Evolutionary conservation across 2,797 vertebrate species (phyloP), one percentile per base, ranked within the genome.

Genomic region (Oryzias sinensis): DNA sequence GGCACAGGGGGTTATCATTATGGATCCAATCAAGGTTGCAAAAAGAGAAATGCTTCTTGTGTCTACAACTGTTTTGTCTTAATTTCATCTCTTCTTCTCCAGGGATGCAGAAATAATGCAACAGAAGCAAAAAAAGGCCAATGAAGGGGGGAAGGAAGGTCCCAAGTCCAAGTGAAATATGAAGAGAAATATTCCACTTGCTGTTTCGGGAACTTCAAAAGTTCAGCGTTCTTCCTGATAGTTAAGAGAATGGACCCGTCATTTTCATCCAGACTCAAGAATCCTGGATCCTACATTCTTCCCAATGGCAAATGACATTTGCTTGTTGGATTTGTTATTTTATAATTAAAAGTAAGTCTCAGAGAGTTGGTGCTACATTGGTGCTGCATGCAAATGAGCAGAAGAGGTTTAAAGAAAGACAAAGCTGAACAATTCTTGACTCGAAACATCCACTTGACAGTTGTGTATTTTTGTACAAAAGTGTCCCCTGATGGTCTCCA

Each of bases 61-160:
- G 9, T 56, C 2, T 29, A 20, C 13, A 57, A 58, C 58, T 13
- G 6, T 65, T 16, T 49, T 55, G 9, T 40, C 55, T 15, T 62
- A 0, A 40, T 72, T 17, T 51, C 18, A n/a, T 25, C 14, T 43
- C 75, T 76, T 55, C 18, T 56, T 11, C 16, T 16, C 2, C 68
- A 97, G 95, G 91, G 95, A 97, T 88, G 95, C 95, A n/a, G 94
- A 95, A 88, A 96, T 96, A 88, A 97, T 96, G 95, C 93, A 97
- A 81, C 92, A 97, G 83, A 97, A 97, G 91, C 95, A 97, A 89
- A 95, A 96, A 87, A 93, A 93, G 71, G 89, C 94, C 0, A 80
- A 81, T 9, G 93, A 90, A 77, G 87, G 87, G 49, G 86, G 84
- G 43, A 77, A 81, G 77, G 89, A 82, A 41, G 73, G 72, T 33